phyloP scores from a whole-genome alignment of 2,888 invertebrate genomes.

The Amiota mariae region DNA sequence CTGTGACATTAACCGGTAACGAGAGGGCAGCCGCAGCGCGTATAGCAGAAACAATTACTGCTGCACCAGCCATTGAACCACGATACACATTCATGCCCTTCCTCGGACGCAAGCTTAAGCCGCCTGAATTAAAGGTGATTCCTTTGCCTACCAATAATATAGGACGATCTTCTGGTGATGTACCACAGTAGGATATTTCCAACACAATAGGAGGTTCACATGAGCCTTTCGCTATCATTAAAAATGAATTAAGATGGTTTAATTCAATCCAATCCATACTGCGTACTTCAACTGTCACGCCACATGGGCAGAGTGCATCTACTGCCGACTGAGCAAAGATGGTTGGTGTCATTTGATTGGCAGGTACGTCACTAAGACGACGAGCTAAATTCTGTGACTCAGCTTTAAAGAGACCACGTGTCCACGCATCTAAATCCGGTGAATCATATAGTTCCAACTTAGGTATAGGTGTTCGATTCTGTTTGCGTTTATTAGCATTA shows the following conservation, averaged over 20 bases:
- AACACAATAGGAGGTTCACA: constrained; percentile 77
- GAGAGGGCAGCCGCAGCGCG: constrained; percentile 75
- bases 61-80: constrained; percentile 80
- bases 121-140: constrained; percentile 76
- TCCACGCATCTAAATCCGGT: constrained; percentile 77
- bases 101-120: constrained; percentile 62
- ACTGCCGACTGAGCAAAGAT: constrained; percentile 80
- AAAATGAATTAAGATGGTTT: constrained; percentile 76
- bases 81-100: constrained; percentile 69
- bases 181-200: constrained; percentile 76
- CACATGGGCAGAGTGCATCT: constrained; percentile 78
- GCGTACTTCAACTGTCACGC: constrained; percentile 74
- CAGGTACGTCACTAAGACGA: constrained; percentile 80
- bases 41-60: constrained; percentile 76
- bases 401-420: constrained; percentile 79
- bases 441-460: constrained; percentile 76
- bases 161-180: constrained; percentile 73
- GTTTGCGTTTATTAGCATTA: constrained; percentile 77
- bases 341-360: constrained; percentile 84
- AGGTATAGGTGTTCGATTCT: constrained; percentile 73
- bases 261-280: constrained; percentile 77
- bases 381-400: constrained; percentile 84
- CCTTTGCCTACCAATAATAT: constrained; percentile 77
- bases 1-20: constrained; percentile 75
- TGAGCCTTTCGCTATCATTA: constrained; percentile 70